Conservation (phyloP, 2,888 invertebrate genomes). For the Linnaemya vulpina region DNA sequence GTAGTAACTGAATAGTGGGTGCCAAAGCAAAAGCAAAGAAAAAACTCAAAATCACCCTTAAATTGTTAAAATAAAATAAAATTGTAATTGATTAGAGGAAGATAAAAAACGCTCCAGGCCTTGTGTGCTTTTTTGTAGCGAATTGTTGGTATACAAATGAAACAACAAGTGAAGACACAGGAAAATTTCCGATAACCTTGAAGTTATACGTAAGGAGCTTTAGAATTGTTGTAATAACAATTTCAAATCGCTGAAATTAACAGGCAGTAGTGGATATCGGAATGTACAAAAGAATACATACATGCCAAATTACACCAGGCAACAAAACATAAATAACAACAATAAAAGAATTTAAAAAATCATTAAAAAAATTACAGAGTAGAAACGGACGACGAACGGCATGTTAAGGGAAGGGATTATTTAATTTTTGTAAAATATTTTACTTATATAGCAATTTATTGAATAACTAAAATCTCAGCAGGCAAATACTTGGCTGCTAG, state of each 20-base stretch:
- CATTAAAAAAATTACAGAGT: no score
- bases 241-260: not conserved
- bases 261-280: not conserved
- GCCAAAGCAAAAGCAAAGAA: not conserved
- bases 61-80: constrained; percentile 10
- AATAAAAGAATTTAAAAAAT: no score
- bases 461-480: no score
- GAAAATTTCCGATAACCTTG: constrained; percentile 61
- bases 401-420: no score
- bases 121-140: not conserved
- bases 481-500: no score
- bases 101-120: constrained; percentile 13
- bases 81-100: not conserved
- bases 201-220: constrained; percentile 57
- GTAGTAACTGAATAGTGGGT: not conserved
- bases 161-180: constrained; percentile 18
- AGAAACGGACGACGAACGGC: no score
- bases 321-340: no score
- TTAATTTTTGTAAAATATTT: no score
- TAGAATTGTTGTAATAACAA: constrained; percentile 22
- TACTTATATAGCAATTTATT: no score
- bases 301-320: no score
- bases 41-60: constrained; percentile 52
- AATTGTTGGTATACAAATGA: constrained; percentile 17
- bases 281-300: no score